Base-by-base conservation (phyloP, 1,140 invertebrate species). In the Manduca sexta region DNA sequence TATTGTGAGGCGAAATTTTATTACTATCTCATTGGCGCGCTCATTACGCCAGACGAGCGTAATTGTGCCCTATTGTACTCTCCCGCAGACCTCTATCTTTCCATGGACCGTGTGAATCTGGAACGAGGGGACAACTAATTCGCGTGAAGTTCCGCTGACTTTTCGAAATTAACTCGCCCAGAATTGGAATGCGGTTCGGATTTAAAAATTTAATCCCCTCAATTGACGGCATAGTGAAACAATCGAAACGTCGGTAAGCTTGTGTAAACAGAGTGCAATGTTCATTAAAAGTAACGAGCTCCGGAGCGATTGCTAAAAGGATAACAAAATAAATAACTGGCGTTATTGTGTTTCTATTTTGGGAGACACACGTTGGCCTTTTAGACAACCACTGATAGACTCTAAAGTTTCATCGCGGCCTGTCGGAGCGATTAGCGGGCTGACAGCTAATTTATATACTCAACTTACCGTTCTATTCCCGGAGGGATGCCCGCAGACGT, bases 391-490 rank as follows among this genome's bases (percentile, higher is more conserved):
- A 75, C 79, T 70, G 77, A 83, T 76, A 74, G 72, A 76, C 69
- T 76, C 76, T 81, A 72, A 77, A 84, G 72, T 82, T 83, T 82
- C 79, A 77, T 83, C 81, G 79, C 75, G 69, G 77, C 61, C 76
- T 81, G 81, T 78, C 77, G 62, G 72, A 83, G 46, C 81, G 81
- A 85, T 85, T 85, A 85, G 81, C 79, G 71, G 45, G 51, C 66
- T 83, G 81, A 83, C 81, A 85, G 79, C 76, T 85, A 83, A 85
- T 85, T 83, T 83, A 85, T 84, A 76, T 84, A 84, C 77, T 78
- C 76, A 79, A 85, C 75, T 84, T 76, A 82, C 77, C 63, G 73
- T 74, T 80, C 77, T 83, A 83, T 84, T 84, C 73, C 63, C 64
- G 64, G 66, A 69, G 74, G 71, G 65, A 67, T 58, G 56, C 37